Evolutionary conservation across 2,797 vertebrate species (phyloP).

Genomic region (Melanotaenia parkinsoni): DNA sequence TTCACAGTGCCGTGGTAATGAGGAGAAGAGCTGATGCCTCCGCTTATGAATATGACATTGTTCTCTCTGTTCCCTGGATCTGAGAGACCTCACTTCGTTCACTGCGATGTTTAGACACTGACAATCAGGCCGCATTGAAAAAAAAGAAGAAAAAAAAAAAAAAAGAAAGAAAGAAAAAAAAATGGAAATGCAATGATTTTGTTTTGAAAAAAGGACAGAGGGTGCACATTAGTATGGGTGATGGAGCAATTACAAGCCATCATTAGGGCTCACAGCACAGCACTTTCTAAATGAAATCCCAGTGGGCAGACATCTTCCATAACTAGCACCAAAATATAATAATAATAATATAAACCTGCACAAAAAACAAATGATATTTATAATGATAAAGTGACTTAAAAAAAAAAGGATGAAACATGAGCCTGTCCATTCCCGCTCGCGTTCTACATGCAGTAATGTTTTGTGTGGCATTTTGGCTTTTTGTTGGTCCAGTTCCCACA

Average conservation of each 20-base stretch:
- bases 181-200: conserved; percentile 74
- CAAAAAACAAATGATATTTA: conserved; percentile 9
- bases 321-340: conserved; percentile 9
- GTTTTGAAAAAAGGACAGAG: conserved; percentile 75
- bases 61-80: conserved; percentile 79
- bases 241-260: conserved; percentile 80
- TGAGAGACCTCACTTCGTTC: conserved; percentile 76
- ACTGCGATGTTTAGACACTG: conserved; percentile 60
- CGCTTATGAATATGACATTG: conserved; percentile 86
- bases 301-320: conserved; percentile 34
- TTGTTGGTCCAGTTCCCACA: conserved; percentile 18
- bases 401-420: conserved; percentile 10
- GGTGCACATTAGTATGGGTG: conserved; percentile 83
- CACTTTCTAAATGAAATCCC: conserved; percentile 55
- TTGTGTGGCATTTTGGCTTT: background rate
- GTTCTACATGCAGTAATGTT: background rate
- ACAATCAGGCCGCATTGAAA: conserved; percentile 64
- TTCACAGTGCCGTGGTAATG: conserved; percentile 77
- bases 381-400: conserved; percentile 5
- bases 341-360: background rate
- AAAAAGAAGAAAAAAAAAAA: conserved; percentile 35
- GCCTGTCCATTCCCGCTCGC: background rate
- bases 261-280: conserved; percentile 72
- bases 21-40: conserved; percentile 79
- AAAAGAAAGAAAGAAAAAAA: conserved; percentile 20